Conservation (phyloP, 2,797 vertebrate genomes). For the Micromesistius poutassou region DNA sequence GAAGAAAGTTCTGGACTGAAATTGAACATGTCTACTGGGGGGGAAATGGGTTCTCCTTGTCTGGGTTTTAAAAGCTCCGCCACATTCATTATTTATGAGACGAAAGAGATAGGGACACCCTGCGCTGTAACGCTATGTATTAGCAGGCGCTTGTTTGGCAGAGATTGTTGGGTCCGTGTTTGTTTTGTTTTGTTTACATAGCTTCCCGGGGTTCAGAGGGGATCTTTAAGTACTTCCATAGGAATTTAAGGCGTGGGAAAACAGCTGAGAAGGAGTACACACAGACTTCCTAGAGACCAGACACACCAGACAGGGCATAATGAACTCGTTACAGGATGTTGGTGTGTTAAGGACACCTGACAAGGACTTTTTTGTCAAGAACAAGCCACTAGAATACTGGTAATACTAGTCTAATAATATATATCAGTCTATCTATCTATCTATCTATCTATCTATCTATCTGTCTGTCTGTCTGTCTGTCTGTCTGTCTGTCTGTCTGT, state of each 20-base stretch:
- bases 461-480: no score
- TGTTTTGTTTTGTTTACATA: conserved; percentile 33
- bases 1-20: conserved; percentile 38
- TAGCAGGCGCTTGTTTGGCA: conserved; percentile 50
- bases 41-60: conserved; percentile 51
- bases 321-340: not conserved
- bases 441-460: no score
- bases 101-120: conserved; percentile 48
- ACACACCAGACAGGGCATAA: not conserved
- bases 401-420: no score
- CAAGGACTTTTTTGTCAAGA: not conserved
- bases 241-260: conserved; percentile 35
- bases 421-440: no score
- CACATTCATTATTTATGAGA: conserved; percentile 66
- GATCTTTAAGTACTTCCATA: conserved; percentile 38
- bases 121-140: conserved; percentile 40
- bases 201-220: conserved; percentile 39
- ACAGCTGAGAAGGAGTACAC: conserved; percentile 16
- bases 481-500: no score
- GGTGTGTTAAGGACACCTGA: not conserved
- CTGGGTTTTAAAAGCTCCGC: conserved; percentile 59
- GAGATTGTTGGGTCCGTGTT: conserved; percentile 36
- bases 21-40: conserved; percentile 54
- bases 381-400: no score
- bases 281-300: not conserved